Evolutionary conservation across 2,797 vertebrate genomes (phyloP).

Genomic region (Pangasius macronema): DNA sequence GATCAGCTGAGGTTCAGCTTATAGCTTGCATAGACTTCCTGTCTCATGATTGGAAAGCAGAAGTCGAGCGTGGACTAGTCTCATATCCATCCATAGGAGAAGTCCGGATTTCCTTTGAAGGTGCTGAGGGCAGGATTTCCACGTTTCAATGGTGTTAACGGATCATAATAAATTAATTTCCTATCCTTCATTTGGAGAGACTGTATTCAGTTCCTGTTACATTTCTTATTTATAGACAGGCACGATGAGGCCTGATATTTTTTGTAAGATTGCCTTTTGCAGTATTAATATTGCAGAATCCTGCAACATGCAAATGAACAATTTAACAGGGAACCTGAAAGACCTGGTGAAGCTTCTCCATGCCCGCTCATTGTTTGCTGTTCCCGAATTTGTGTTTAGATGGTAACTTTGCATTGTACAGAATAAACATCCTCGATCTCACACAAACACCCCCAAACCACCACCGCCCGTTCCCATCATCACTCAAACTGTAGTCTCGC

Average conservation of each 20-base stretch:
- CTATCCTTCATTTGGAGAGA: background rate
- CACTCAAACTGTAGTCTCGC: background rate
- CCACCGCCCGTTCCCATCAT: background rate
- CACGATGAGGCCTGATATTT: background rate
- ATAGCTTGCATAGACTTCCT: background rate
- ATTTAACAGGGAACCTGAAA: background rate
- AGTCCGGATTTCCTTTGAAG: background rate
- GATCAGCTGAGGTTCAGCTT: background rate
- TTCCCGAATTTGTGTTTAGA: background rate
- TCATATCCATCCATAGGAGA: background rate
- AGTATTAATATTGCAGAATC: background rate
- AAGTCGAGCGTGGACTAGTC: background rate
- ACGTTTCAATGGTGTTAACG: background rate
- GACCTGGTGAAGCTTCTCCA: background rate
- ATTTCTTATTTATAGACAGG: background rate
- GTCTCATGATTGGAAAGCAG: background rate
- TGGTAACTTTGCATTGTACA: background rate
- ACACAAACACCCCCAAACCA: background rate
- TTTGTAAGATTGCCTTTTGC: background rate
- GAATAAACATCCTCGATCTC: slow-evolving; percentile 1
- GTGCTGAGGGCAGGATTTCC: slow-evolving; percentile 9
- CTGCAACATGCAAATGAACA: background rate
- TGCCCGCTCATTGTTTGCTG: background rate
- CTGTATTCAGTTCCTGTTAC: background rate
- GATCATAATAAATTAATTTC: slow-evolving; percentile 11